These are phyloP conservation scores for Gavia stellata DNA, from an alignment of 2,113 vertebrate species.

Conservation along the genomic window DNA sequence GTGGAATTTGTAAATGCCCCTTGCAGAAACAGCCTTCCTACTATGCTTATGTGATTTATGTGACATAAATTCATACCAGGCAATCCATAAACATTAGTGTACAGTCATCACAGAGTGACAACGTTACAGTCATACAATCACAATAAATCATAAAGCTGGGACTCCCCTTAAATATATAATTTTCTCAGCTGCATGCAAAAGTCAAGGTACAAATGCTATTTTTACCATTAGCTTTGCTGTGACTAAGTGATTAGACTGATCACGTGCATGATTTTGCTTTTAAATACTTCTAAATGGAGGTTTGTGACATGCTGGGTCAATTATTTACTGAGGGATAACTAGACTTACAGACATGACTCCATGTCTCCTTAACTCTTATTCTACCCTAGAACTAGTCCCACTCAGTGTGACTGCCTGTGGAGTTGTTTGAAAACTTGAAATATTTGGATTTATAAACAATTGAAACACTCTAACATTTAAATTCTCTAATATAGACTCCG, in stretches of 20 bases:
- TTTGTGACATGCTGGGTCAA: background rate
- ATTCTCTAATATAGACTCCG: accelerated
- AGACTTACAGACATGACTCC: background rate
- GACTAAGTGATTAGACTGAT: background rate
- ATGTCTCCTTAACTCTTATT: background rate
- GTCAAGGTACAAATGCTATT: background rate
- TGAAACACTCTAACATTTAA: background rate
- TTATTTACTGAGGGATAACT: background rate
- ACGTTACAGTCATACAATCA: background rate
- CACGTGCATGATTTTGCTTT: background rate
- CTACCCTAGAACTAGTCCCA: background rate
- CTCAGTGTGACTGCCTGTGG: background rate
- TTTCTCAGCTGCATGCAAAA: background rate
- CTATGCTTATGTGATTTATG: background rate
- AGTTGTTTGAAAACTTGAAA: background rate
- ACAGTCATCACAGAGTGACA: background rate
- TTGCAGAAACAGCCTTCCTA: background rate
- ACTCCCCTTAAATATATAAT: background rate
- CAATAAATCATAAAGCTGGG: background rate
- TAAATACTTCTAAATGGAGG: background rate
- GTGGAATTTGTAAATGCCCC: background rate
- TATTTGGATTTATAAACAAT: background rate
- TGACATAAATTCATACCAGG: background rate
- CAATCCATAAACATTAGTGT: background rate
- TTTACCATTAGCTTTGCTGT: background rate